Evolutionary conservation across 2,888 invertebrate species (phyloP).

Genomic region (Ornithoptera priamus): DNA sequence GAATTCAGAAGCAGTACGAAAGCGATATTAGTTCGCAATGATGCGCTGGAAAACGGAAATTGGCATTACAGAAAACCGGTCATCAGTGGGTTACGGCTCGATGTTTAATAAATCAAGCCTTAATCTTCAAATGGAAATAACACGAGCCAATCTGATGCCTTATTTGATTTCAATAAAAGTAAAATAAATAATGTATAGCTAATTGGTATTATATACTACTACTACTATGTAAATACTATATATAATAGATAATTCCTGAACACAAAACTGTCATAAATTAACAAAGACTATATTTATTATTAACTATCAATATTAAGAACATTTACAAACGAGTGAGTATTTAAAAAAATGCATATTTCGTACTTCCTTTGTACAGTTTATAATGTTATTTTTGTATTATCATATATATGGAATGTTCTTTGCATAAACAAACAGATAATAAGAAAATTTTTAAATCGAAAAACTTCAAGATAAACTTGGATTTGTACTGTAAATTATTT

Average conservation of each 20-base stretch:
- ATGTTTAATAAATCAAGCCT: constrained; percentile 21
- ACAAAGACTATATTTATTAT: neutral
- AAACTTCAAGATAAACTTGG: constrained; percentile 21
- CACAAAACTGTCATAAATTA: neutral
- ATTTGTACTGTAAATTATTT: constrained; percentile 20
- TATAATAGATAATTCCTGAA: neutral
- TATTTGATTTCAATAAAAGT: neutral
- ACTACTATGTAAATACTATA: neutral
- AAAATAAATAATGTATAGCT: neutral
- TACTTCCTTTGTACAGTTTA: neutral
- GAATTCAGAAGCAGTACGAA: constrained; percentile 38
- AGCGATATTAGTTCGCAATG: constrained; percentile 45
- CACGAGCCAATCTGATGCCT: constrained; percentile 2
- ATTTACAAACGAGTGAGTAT: neutral
- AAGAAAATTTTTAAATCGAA: constrained; percentile 25
- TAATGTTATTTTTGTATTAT: neutral
- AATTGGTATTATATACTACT: neutral
- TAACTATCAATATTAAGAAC: neutral
- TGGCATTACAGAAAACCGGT: constrained; percentile 51
- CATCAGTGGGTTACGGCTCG: constrained; percentile 14
- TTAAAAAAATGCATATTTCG: neutral
- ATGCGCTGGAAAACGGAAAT: constrained; percentile 56
- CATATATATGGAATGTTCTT: constrained; percentile 10
- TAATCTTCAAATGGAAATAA: constrained; percentile 4
- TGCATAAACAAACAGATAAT: constrained; percentile 24